Evolutionary conservation across 2,113 vertebrate genomes (phyloP).

Genomic region (Pampusana beccarii): DNA sequence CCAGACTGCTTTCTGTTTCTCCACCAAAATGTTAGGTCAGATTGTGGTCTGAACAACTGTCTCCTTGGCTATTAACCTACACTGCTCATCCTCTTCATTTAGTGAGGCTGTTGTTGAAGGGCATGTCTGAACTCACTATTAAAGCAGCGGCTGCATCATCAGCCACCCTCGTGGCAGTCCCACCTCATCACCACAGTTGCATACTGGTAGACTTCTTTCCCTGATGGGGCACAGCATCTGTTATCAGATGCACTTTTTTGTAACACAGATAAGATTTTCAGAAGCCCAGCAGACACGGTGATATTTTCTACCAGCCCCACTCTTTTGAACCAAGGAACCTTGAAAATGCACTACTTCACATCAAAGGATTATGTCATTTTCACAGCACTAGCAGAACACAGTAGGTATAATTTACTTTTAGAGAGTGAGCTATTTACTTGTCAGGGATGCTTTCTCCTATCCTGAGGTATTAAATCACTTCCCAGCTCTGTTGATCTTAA

Average conservation of each 20-base stretch:
- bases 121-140: background rate
- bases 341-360: background rate
- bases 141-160: background rate
- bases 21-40: conserved; percentile 9
- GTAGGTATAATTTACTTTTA: background rate
- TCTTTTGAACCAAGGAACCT: background rate
- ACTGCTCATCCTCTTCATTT: conserved; percentile 25
- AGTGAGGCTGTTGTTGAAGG: background rate
- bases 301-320: background rate
- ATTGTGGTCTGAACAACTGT: conserved; percentile 1
- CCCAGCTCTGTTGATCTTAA: background rate
- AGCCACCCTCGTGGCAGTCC: background rate
- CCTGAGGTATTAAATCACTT: background rate
- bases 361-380: background rate
- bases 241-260: background rate
- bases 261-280: background rate
- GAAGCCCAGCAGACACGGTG: background rate
- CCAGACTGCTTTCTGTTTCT: conserved; percentile 6
- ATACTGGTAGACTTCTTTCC: background rate
- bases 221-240: background rate
- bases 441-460: background rate
- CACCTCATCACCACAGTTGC: background rate
- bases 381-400: background rate
- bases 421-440: background rate
- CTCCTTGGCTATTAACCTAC: background rate